These are phyloP conservation scores for Ceyx cyanopectus DNA, from an alignment of 2,113 vertebrate species.

Conservation along the genomic window DNA sequence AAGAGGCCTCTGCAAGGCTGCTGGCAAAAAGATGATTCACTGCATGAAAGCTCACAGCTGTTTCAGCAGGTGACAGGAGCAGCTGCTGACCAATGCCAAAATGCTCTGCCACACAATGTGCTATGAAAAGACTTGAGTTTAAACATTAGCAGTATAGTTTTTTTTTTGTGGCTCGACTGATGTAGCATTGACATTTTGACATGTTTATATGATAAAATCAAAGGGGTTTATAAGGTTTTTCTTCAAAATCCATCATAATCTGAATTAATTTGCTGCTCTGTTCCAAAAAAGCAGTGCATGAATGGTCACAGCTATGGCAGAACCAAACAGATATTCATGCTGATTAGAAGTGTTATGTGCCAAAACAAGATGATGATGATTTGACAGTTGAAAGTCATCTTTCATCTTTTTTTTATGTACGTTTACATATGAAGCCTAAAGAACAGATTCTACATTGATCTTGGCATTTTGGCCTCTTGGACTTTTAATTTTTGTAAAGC, in stretches of 20 bases:
- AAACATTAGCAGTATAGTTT: not conserved
- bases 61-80: not conserved
- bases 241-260: not conserved
- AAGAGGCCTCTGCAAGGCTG: not conserved
- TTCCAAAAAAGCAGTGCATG: not conserved
- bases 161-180: not conserved
- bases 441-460: too few species aligned
- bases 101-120: fast-evolving
- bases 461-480: too few species aligned
- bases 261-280: not conserved
- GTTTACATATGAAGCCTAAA: not conserved
- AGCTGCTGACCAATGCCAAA: not conserved
- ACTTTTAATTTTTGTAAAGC: not conserved
- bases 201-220: not conserved
- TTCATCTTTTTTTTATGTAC: not conserved
- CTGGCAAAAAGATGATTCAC: not conserved
- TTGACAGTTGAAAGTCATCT: not conserved
- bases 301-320: not conserved
- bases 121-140: not conserved
- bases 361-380: not conserved
- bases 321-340: not conserved
- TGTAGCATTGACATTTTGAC: not conserved
- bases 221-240: not conserved
- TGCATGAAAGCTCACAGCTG: not conserved
- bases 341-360: not conserved